Evolutionary conservation across 2,113 vertebrate genomes (phyloP).

Genomic region (Nothocercus julius): DNA sequence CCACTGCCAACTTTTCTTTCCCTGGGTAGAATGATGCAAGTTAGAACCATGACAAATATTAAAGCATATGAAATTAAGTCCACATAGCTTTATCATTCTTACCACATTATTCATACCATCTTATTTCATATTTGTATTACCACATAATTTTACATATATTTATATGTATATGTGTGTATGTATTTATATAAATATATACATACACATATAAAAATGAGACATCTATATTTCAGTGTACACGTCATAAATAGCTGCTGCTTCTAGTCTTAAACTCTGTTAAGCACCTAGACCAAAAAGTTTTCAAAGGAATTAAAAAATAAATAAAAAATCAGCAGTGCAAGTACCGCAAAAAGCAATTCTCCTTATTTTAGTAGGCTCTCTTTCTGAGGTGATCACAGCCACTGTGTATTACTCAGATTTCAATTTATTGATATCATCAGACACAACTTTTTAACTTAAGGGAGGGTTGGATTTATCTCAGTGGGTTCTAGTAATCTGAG

Average conservation of each 20-base stretch:
- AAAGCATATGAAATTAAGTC: background rate
- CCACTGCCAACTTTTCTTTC: background rate
- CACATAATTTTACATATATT: background rate
- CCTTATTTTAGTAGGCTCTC: background rate
- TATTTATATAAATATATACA: too few species aligned
- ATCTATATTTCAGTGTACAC: background rate
- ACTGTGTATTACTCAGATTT: background rate
- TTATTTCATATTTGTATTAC: background rate
- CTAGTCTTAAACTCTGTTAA: background rate
- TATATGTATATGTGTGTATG: too few species aligned
- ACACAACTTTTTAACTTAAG: background rate
- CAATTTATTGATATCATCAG: background rate
- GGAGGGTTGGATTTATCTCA: background rate
- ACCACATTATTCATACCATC: background rate
- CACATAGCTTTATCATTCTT: background rate
- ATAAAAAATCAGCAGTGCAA: background rate
- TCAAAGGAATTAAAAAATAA: background rate
- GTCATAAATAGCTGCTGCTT: background rate
- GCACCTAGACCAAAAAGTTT: background rate
- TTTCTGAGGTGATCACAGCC: background rate
- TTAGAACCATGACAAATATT: background rate
- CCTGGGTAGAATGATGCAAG: background rate
- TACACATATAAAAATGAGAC: background rate
- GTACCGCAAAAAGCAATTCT: background rate
- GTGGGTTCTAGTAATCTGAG: background rate